Percentiles rank a stretch among this genome's conserved stretches.
These are phyloP conservation scores for Romanogobio albipinnatus DNA, from an alignment of 2,113 vertebrate species.

Conservation along the genomic window DNA sequence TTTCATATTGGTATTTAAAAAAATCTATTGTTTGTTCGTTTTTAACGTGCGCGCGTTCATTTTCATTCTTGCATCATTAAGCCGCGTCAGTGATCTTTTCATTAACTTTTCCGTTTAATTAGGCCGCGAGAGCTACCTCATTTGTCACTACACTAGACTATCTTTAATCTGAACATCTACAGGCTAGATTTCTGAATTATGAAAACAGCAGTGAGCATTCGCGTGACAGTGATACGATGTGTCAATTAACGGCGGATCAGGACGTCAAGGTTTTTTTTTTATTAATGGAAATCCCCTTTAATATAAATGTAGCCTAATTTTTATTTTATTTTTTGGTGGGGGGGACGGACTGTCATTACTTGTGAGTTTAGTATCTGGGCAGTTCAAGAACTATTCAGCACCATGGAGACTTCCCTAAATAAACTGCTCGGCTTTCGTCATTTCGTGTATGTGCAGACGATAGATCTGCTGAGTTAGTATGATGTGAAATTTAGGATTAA, in stretches of 20 bases:
- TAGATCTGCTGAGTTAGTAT: neutral
- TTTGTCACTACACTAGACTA: slow-evolving; percentile 58
- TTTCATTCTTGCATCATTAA: slow-evolving; percentile 52
- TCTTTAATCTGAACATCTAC: slow-evolving; percentile 50
- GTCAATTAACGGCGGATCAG: neutral
- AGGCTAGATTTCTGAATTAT: neutral
- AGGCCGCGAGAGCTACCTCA: slow-evolving; percentile 59
- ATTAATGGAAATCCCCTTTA: neutral
- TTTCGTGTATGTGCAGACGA: neutral
- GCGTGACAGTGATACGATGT: no score
- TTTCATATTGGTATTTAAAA: neutral
- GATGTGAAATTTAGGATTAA: neutral
- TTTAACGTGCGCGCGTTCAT: neutral
- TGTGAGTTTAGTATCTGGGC: neutral
- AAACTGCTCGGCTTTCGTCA: no score
- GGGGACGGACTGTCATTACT: neutral
- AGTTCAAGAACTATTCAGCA: neutral
- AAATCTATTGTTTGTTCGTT: neutral
- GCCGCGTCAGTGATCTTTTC: slow-evolving; percentile 61
- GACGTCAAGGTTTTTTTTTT: no score
- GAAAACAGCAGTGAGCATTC: neutral
- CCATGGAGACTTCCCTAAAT: slow-evolving; percentile 21
- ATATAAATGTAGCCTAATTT: neutral
- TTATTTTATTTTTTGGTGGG: neutral
- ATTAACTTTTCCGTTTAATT: slow-evolving; percentile 63